phyloP scores from a whole-genome alignment of 2,888 invertebrate species.

The Pammene aurita region DNA sequence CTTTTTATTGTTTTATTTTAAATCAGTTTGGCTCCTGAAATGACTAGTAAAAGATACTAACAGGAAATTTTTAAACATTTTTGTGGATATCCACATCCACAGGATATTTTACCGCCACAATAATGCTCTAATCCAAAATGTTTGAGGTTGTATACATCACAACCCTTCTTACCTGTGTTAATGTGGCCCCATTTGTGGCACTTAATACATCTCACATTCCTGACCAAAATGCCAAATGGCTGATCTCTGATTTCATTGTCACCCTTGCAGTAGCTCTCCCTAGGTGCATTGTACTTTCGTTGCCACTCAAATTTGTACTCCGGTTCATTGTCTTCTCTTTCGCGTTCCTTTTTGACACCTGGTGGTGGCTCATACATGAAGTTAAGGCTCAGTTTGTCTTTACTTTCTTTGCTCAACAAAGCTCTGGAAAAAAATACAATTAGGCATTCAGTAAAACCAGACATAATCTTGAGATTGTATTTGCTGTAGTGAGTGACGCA shows the following conservation, averaged over 20 bases:
- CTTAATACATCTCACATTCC: conserved; percentile 99
- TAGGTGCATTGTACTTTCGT: conserved; percentile 98
- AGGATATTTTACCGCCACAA: no score
- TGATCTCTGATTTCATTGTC: conserved; percentile 99
- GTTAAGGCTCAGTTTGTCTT: conserved; percentile 98
- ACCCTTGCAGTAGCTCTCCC: conserved; percentile 99
- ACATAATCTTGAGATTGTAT: no score
- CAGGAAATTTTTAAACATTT: no score
- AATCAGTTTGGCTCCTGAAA: no score
- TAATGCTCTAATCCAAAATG: no score
- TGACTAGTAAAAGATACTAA: no score
- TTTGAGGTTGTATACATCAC: no score
- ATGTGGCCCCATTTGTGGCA: conserved; percentile 99
- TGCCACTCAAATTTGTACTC: conserved; percentile 99
- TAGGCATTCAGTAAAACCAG: not conserved
- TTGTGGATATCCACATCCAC: no score
- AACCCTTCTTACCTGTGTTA: conserved; percentile 87
- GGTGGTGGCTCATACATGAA: conserved; percentile 99
- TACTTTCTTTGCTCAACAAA: conserved; percentile 98
- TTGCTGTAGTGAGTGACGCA: no score
- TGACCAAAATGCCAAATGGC: conserved; percentile 98
- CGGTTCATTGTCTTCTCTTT: conserved; percentile 96
- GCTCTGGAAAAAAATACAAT: conserved; percentile 85
- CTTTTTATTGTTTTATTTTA: no score
- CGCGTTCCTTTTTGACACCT: conserved; percentile 95